Evolutionary conservation across 92 coral and sea anemone species (phyloP).

Genomic region (Heteractis magnifica): DNA sequence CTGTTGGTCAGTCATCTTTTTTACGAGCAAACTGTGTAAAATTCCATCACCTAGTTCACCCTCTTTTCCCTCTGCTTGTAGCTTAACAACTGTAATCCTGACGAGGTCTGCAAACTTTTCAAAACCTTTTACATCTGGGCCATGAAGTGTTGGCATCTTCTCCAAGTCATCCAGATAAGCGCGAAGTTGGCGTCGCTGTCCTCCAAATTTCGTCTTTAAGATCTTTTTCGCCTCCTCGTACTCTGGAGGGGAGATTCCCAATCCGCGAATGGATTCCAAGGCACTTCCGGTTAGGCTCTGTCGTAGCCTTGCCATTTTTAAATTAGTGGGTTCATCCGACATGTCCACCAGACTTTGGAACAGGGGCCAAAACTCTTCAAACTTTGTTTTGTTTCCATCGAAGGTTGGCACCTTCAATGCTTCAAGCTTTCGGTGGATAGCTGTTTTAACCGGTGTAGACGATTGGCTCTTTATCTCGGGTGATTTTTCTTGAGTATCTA

Average conservation of each 20-base stretch:
- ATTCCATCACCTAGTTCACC: constrained; percentile 59
- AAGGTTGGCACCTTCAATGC: constrained; percentile 36
- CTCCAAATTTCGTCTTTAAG: constrained; percentile 43
- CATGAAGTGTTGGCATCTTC: constrained; percentile 31
- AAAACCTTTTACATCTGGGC: constrained; percentile 33
- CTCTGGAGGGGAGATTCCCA: constrained; percentile 37
- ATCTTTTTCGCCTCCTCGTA: constrained; percentile 60
- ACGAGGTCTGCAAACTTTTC: constrained; percentile 61
- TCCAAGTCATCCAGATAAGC: constrained; percentile 57
- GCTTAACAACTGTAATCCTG: constrained; percentile 54
- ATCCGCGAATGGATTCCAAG: constrained; percentile 46
- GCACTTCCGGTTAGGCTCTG: constrained; percentile 51
- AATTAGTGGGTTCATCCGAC: constrained; percentile 35
- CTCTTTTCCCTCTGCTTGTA: constrained; percentile 59
- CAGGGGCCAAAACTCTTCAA: constrained; percentile 54
- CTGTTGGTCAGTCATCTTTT: constrained; percentile 41
- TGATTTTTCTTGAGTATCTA: too few species aligned
- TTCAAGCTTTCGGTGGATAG: constrained; percentile 19
- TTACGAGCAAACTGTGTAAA: constrained; percentile 48
- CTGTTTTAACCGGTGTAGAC: background rate
- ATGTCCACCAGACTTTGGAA: constrained; percentile 52
- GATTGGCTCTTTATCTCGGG: too few species aligned
- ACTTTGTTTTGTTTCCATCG: constrained; percentile 44
- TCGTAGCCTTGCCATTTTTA: constrained; percentile 53
- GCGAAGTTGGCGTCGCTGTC: constrained; percentile 33